These are phyloP conservation scores for honey bee (Apis mellifera) DNA, from an alignment of 1,140 invertebrate species.

Conservation along the genomic window Amel_HAv3.1 CM009934.2:2865501-2866000, in stretches of 20 bases:
- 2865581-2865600: slow-evolving; percentile 38
- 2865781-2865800: slow-evolving; percentile 52
- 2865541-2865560: slow-evolving; percentile 24
- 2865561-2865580: slow-evolving; percentile 37
- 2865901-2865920: too few relatives aligned
- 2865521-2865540: slow-evolving; percentile 29
- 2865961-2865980: too few relatives aligned
- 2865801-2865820: slow-evolving; percentile 10
- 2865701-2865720: slow-evolving; percentile 62
- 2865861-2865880: neutral
- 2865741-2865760: slow-evolving; percentile 69
- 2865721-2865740: slow-evolving; percentile 64
- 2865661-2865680: neutral
- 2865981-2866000: too few relatives aligned
- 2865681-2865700: slow-evolving; percentile 54
- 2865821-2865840: neutral
- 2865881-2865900: neutral
- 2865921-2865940: neutral
- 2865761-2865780: slow-evolving; percentile 67
- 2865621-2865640: slow-evolving; percentile 39
- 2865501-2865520: slow-evolving; percentile 43
- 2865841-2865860: neutral
- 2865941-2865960: neutral
- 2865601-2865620: slow-evolving; percentile 29
- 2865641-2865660: slow-evolving; percentile 28